Evolutionary conservation across 2,797 vertebrate species (phyloP).

Genomic region (Macropodus opercularis): DNA sequence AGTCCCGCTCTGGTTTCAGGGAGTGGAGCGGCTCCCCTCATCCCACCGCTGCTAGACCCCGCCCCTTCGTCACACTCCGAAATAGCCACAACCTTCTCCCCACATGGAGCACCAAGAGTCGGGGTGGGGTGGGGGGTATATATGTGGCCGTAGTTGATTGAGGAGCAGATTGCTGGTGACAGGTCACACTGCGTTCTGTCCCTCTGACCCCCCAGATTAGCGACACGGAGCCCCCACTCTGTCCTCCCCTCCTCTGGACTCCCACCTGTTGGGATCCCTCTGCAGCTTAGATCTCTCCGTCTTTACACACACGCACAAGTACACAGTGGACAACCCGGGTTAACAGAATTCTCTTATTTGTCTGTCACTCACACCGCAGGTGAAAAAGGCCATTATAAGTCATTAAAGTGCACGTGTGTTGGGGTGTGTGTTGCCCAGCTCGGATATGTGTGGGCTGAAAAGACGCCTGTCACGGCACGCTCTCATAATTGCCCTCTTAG

Average conservation of each 20-base stretch:
- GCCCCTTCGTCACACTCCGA: slow-evolving; percentile 78
- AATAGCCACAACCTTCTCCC: slow-evolving; percentile 86
- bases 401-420: slow-evolving; percentile 83
- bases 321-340: slow-evolving; percentile 51
- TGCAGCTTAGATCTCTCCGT: slow-evolving; percentile 82
- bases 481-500: slow-evolving; percentile 98
- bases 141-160: slow-evolving; percentile 71
- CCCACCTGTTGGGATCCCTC: slow-evolving; percentile 93
- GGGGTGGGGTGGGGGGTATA: slow-evolving; percentile 65
- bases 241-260: slow-evolving; percentile 46
- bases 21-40: slow-evolving; percentile 67
- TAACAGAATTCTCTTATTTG: slow-evolving; percentile 69
- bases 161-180: slow-evolving; percentile 86
- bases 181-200: slow-evolving; percentile 84
- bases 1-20: slow-evolving; percentile 82
- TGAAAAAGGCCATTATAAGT: slow-evolving; percentile 97
- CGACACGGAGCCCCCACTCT: slow-evolving; percentile 77
- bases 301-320: slow-evolving; percentile 14
- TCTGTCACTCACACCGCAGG: slow-evolving; percentile 81
- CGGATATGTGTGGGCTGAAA: slow-evolving; percentile 86
- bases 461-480: slow-evolving; percentile 91
- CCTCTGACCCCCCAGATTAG: slow-evolving; percentile 82
- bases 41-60: slow-evolving; percentile 27
- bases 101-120: slow-evolving; percentile 58
- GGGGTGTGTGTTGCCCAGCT: slow-evolving; percentile 64